Evolutionary conservation across 2,797 vertebrate species (phyloP), one percentile per base, ranked within the genome.

Genomic region (Diglossa cyanea): DNA sequence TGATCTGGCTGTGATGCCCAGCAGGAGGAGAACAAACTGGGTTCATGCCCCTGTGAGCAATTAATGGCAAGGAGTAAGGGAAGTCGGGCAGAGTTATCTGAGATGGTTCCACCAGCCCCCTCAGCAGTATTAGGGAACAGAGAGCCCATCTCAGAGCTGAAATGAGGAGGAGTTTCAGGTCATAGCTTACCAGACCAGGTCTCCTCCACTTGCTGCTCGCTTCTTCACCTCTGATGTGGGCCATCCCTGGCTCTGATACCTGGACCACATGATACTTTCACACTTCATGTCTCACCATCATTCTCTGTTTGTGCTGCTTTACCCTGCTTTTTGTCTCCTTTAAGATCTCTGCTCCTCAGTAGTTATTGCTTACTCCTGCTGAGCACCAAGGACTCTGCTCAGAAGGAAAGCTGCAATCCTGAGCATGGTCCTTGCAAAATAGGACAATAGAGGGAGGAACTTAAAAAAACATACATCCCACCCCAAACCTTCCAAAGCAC

Each of bases 401-500:
- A 60, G 40, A 62, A 63, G 28, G 42, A 75, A 84, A 90, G 28
- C n/a, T 87, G 53, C 57, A 55, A 47, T 31, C n/a, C 42, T 9
- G 17, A 82, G 25, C 51, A 76, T 9, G 1, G 17, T 72, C 74
- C 18, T 70, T 67, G 17, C 30, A 86, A 79, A 45, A 48, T 31
- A 73, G 10, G 15, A 48, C 8, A 87, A 26, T 1, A 19, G 6
- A 91, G 13, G 19, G 11, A 88, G 31, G 10, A 91, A 85, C 31
- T 47, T 21, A 17, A 31, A 83, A 50, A 37, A 3, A 0, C 9
- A 25, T 10, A n/a, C 3, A 20, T 5, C 20, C 18, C 7, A 39
- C 4, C 6, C 16, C 2, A 17, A 25, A 7, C 1, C 5, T 8
- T 4, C 5, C 10, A 48, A 45, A 78, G 37, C 45, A 55, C 28